Percentiles rank a stretch among this genome's conserved stretches.
phyloP scores from a whole-genome alignment of 2,888 invertebrate genomes.

The Monopis laevigella region DNA sequence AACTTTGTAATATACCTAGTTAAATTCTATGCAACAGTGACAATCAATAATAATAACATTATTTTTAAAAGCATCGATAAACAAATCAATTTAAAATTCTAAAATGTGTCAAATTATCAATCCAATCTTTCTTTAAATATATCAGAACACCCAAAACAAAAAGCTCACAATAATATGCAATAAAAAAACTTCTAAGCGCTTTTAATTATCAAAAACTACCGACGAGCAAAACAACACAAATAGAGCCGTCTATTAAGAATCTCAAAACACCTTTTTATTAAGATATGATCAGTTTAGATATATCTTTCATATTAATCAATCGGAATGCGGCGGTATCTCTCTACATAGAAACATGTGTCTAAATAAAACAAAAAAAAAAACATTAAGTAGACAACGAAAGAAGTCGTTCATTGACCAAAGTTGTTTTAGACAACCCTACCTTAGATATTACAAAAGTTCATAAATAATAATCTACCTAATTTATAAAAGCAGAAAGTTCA shows the following conservation, averaged over 20 bases:
- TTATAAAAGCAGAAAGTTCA: not conserved
- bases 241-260: conserved; percentile 47
- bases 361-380: conserved; percentile 55
- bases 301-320: conserved; percentile 39
- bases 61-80: no score
- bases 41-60: no score
- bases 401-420: conserved; percentile 47
- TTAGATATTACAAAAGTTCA: conserved; percentile 12
- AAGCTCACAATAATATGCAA: no score
- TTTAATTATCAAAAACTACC: conserved; percentile 37
- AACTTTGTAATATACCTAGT: no score
- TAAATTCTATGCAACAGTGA: no score
- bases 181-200: no score
- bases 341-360: conserved; percentile 35
- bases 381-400: conserved; percentile 52
- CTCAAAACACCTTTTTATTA: conserved; percentile 53
- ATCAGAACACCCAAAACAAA: no score
- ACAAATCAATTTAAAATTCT: no score
- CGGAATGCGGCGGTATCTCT: conserved; percentile 40
- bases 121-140: no score
- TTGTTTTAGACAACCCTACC: conserved; percentile 27
- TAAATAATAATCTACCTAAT: conserved; percentile 20
- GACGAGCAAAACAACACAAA: conserved; percentile 27
- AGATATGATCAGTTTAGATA: conserved; percentile 42
- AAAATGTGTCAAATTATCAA: no score